These are phyloP conservation scores for Amphiprion percula DNA, from an alignment of 2,113 vertebrate genomes.

Conservation along the genomic window DNA sequence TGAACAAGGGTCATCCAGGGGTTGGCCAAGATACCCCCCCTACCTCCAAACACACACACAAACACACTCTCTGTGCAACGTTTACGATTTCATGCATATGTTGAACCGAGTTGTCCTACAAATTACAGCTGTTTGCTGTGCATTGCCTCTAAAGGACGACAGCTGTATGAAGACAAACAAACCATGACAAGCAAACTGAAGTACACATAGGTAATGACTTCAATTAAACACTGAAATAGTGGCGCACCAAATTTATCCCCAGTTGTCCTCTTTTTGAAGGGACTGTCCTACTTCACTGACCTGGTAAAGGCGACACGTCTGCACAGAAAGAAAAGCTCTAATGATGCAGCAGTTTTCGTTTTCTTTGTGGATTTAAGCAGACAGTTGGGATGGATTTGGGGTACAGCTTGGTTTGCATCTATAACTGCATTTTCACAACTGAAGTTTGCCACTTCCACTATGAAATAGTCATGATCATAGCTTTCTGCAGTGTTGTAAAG, in stretches of 20 bases:
- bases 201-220: slow-evolving; percentile 53
- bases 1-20: slow-evolving; percentile 70
- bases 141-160: slow-evolving; percentile 37
- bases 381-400: slow-evolving; percentile 3
- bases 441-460: neutral
- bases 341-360: slow-evolving; percentile 60
- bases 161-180: slow-evolving; percentile 56
- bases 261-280: slow-evolving; percentile 64
- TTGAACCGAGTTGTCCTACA: slow-evolving; percentile 29
- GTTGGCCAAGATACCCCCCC: slow-evolving; percentile 48
- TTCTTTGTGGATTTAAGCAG: slow-evolving; percentile 16
- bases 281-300: slow-evolving; percentile 79
- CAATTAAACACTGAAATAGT: slow-evolving; percentile 70
- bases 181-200: slow-evolving; percentile 48
- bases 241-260: slow-evolving; percentile 67
- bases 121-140: slow-evolving; percentile 57
- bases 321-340: slow-evolving; percentile 49
- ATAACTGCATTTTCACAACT: neutral
- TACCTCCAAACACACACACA: neutral
- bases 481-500: neutral
- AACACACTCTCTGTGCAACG: slow-evolving; percentile 45
- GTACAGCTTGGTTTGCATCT: neutral
- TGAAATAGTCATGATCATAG: neutral
- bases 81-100: slow-evolving; percentile 60
- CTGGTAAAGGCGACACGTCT: slow-evolving; percentile 67